Percentiles rank a stretch among this genome's conserved stretches.
Conservation (phyloP, 2,113 vertebrate genomes). For the Prinia subflava region DNA sequence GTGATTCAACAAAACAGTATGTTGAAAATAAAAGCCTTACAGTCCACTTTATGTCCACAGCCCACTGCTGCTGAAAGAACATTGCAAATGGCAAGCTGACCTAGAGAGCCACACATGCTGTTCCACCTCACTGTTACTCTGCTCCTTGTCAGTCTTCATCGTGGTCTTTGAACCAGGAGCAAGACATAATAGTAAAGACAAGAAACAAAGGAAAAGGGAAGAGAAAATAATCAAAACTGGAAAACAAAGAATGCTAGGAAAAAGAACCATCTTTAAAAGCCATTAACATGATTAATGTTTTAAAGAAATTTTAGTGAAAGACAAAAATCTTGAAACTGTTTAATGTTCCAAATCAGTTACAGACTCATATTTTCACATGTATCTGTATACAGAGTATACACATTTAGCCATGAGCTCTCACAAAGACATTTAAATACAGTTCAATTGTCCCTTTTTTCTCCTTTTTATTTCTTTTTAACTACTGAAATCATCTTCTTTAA, state of each 20-base stretch:
- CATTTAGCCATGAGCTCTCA: neutral
- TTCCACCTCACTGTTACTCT: neutral
- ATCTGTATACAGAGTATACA: neutral
- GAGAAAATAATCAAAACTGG: neutral
- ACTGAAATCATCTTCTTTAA: slow-evolving; percentile 6
- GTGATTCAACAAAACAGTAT: fast-evolving
- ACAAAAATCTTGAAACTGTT: slow-evolving; percentile 16
- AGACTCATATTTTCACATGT: neutral
- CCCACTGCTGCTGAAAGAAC: neutral
- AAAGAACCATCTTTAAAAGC: neutral
- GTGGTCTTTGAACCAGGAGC: neutral
- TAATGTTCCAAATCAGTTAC: slow-evolving; percentile 13
- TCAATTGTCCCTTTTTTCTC: neutral
- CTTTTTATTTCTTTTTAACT: neutral
- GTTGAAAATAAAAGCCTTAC: neutral
- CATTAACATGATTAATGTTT: neutral
- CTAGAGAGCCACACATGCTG: neutral
- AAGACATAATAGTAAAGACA: neutral
- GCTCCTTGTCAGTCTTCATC: neutral
- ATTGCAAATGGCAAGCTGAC: neutral
- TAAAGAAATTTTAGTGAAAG: slow-evolving; percentile 6
- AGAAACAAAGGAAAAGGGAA: neutral
- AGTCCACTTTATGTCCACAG: neutral
- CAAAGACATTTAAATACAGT: slow-evolving; percentile 11
- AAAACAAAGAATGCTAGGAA: neutral